Evolutionary conservation across 2,113 vertebrate species (phyloP).

Genomic region (Connochaetes taurinus): DNA sequence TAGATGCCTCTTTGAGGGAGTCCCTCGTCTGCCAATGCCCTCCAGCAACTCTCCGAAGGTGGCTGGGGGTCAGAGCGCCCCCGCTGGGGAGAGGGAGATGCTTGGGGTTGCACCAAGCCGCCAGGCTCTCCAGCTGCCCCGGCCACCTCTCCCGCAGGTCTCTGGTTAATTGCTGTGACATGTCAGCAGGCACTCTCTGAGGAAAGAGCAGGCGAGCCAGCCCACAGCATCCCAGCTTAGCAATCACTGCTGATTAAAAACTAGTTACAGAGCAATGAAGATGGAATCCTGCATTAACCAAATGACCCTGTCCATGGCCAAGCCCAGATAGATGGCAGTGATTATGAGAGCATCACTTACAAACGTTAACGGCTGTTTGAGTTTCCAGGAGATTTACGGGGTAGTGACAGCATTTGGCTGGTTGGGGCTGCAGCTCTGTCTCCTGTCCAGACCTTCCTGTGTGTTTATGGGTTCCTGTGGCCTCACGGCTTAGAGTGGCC

Average conservation of each 20-base stretch:
- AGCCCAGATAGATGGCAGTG: constrained; percentile 57
- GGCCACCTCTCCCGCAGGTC: constrained; percentile 51
- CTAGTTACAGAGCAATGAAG: constrained; percentile 91
- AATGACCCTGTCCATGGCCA: constrained; percentile 81
- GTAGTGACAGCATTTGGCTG: constrained; percentile 47
- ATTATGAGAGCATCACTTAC: constrained; percentile 67
- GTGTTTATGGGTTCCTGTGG: neutral
- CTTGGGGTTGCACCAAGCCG: neutral
- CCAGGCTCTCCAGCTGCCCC: constrained; percentile 45
- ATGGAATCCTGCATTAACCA: constrained; percentile 89
- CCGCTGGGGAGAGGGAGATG: no score
- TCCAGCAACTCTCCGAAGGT: neutral
- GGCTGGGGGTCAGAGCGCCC: neutral
- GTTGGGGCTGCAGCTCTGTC: neutral
- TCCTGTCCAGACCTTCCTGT: constrained; percentile 34
- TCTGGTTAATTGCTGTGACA: constrained; percentile 87
- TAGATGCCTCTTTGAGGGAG: neutral
- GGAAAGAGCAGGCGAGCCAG: constrained; percentile 74
- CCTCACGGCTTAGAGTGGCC: neutral
- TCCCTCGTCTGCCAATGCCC: neutral
- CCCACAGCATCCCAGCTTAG: constrained; percentile 79
- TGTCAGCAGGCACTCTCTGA: constrained; percentile 81
- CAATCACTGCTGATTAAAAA: constrained; percentile 96
- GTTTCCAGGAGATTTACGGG: constrained; percentile 65
- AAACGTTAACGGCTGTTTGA: constrained; percentile 42